Evolutionary conservation across 2,797 vertebrate genomes (phyloP).

Genomic region (Peromyscus melanophrys): DNA sequence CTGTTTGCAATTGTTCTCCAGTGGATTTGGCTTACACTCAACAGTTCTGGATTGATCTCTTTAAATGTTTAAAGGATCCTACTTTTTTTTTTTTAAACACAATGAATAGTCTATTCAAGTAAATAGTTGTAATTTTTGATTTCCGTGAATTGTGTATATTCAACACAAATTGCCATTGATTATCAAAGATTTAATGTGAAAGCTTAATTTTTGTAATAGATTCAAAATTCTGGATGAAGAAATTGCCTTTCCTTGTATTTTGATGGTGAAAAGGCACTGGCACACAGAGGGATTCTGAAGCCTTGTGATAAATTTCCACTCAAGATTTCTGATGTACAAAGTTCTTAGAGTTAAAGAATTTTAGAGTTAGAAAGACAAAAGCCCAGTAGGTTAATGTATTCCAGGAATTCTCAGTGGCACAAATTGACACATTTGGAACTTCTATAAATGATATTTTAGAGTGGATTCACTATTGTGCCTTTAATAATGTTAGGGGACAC

Average conservation of each 20-base stretch:
- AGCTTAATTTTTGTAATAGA: conserved; percentile 35
- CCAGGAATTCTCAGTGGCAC: not conserved
- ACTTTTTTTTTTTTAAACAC: conserved; percentile 27
- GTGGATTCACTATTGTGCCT: not conserved
- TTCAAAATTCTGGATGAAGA: conserved; percentile 38
- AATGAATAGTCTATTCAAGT: not conserved
- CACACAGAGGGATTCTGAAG: not conserved
- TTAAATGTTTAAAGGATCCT: not conserved
- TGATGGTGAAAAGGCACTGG: not conserved
- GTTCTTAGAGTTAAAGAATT: conserved; percentile 57
- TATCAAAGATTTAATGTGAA: not conserved
- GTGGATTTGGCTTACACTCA: not conserved
- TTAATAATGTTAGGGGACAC: not conserved
- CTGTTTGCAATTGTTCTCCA: not conserved
- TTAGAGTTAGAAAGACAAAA: not conserved
- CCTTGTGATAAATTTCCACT: not conserved
- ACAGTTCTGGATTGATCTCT: conserved; percentile 56
- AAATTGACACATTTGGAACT: not conserved
- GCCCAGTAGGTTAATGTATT: not conserved
- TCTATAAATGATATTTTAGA: conserved; percentile 6
- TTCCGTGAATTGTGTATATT: conserved; percentile 58
- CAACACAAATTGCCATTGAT: conserved; percentile 25
- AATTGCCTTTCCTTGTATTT: conserved; percentile 15
- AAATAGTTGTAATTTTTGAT: conserved; percentile 1
- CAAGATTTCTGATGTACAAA: not conserved